Percentiles rank a stretch among this genome's conserved stretches.
These are phyloP conservation scores for Nephrotoma flavescens DNA, from an alignment of 2,888 invertebrate genomes.

Conservation along the genomic window DNA sequence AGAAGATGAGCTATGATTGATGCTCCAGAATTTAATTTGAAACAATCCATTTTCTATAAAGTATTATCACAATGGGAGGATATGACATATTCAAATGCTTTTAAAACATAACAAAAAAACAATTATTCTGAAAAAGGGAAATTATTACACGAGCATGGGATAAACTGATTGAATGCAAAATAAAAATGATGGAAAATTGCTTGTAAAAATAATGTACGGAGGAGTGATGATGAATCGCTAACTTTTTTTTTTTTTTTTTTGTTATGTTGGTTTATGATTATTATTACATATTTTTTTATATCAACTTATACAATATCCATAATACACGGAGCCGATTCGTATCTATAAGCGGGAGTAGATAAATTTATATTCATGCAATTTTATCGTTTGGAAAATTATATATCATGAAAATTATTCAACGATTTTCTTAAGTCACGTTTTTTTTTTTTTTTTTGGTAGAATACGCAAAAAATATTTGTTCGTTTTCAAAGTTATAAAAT, in stretches of 20 bases:
- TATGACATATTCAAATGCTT: not conserved
- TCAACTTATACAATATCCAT: not conserved
- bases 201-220: not conserved
- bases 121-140: not conserved
- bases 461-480: not conserved
- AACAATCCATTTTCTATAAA: not conserved
- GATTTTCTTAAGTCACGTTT: not conserved
- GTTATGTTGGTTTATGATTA: not conserved
- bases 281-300: not conserved
- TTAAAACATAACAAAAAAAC: not conserved
- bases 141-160: not conserved
- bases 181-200: not conserved
- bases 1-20: not conserved
- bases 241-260: not conserved
- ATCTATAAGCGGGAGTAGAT: not conserved
- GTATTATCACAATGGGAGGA: not conserved
- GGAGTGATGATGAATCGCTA: not conserved
- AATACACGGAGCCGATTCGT: not conserved
- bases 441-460: not conserved
- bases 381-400: not conserved
- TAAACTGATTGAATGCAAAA: not conserved
- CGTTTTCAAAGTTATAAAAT: not conserved
- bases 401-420: not conserved
- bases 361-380: not conserved
- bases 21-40: not conserved